phyloP scores from a whole-genome alignment of 1,140 invertebrate species.

The Lepidurus couesii region DNA sequence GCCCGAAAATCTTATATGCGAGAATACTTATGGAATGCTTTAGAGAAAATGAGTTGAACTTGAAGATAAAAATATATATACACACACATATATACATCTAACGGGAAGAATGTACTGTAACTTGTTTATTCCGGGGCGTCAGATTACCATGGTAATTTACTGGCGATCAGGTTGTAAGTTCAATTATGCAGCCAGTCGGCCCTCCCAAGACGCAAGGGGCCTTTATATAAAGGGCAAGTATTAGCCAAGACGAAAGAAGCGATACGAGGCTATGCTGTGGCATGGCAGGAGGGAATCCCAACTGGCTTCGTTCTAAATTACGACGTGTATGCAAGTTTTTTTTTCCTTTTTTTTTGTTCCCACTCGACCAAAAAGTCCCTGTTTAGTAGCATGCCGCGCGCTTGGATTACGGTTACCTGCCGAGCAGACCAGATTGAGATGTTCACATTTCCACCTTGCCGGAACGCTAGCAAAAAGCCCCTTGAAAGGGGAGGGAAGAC shows the following conservation, averaged over 20 bases:
- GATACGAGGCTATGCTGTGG: constrained; percentile 26
- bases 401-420: constrained; percentile 21
- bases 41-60: too few species aligned
- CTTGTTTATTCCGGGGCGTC: constrained; percentile 9
- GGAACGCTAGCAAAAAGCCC: not conserved
- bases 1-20: too few species aligned
- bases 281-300: constrained; percentile 23
- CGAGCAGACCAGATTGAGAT: constrained; percentile 21
- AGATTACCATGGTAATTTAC: constrained; percentile 25
- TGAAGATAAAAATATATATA: too few species aligned
- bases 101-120: not conserved
- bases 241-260: constrained; percentile 19
- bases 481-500: not conserved
- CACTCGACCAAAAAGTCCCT: constrained; percentile 30
- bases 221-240: constrained; percentile 25
- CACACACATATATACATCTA: too few species aligned
- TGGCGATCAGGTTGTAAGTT: constrained; percentile 17
- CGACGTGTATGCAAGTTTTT: constrained; percentile 25
- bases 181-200: constrained; percentile 20
- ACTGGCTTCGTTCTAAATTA: constrained; percentile 16
- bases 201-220: not conserved
- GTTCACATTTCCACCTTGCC: constrained; percentile 21
- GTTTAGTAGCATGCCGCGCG: constrained; percentile 17
- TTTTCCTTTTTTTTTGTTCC: constrained; percentile 26
- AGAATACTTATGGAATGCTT: too few species aligned